Evolutionary conservation across 2,888 invertebrate species (phyloP).

Genomic region (Teinopalpus imperialis): DNA sequence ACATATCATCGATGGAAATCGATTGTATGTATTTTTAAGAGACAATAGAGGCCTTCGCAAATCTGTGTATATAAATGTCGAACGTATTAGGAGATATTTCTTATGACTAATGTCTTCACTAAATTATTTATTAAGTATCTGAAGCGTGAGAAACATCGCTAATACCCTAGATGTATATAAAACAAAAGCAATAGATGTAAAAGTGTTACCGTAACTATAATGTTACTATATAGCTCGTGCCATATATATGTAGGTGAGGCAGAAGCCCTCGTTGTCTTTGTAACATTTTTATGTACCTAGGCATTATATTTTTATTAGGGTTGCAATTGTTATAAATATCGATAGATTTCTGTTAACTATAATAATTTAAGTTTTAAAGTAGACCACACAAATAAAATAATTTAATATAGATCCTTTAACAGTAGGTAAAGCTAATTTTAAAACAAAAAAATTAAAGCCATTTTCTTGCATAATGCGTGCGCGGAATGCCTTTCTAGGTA

Average conservation of each 20-base stretch:
- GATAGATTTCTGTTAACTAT: too few species aligned
- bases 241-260: conserved; percentile 16
- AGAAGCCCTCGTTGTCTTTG: conserved; percentile 1
- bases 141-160: neutral
- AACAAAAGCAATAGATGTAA: conserved; percentile 13
- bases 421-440: too few species aligned
- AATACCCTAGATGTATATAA: neutral
- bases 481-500: too few species aligned
- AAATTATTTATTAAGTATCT: neutral
- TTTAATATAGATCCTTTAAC: too few species aligned
- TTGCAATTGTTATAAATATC: conserved; percentile 6
- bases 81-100: conserved; percentile 8
- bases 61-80: conserved; percentile 14
- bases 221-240: conserved; percentile 23
- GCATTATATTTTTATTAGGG: conserved; percentile 6
- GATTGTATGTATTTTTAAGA: conserved; percentile 3
- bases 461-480: too few species aligned
- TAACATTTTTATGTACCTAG: neutral
- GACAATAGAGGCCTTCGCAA: conserved; percentile 19
- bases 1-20: conserved; percentile 2
- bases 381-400: too few species aligned
- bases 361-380: too few species aligned
- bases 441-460: too few species aligned
- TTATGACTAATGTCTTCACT: neutral
- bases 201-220: conserved; percentile 18